Conservation (phyloP, 2,888 invertebrate species). For the Aromia moschata region DNA sequence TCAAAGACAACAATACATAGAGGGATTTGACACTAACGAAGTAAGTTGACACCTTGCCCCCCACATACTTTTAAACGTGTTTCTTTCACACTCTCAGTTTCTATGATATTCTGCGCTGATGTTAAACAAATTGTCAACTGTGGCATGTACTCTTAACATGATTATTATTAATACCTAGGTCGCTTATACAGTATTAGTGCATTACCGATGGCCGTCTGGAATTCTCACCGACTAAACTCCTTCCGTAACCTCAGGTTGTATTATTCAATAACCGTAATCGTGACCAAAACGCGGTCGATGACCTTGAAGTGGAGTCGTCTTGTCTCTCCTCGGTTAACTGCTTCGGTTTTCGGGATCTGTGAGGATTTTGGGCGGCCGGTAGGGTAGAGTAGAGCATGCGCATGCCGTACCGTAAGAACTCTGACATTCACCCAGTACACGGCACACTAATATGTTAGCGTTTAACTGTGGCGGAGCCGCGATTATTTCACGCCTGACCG, state of each 20-base stretch:
- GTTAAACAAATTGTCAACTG: conserved; percentile 23
- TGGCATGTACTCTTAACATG: conserved; percentile 23
- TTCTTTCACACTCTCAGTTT: conserved; percentile 41
- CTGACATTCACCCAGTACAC: conserved; percentile 38
- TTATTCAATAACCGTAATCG: too few relatives aligned
- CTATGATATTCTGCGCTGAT: conserved; percentile 25
- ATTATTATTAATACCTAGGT: conserved; percentile 14
- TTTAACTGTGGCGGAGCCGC: conserved; percentile 12
- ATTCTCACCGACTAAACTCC: conserved; percentile 29
- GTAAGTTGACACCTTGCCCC: conserved; percentile 60
- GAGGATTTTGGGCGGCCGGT: conserved; percentile 21
- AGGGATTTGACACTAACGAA: conserved; percentile 59
- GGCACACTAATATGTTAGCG: conserved; percentile 26
- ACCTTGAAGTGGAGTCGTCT: too few relatives aligned
- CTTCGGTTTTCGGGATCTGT: too few relatives aligned
- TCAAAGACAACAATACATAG: conserved; percentile 56
- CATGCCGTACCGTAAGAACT: conserved; percentile 45
- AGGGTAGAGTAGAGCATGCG: conserved; percentile 47
- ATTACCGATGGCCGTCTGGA: conserved; percentile 20
- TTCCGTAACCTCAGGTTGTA: too few relatives aligned
- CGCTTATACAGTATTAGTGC: conserved; percentile 23
- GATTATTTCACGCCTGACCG: conserved; percentile 17
- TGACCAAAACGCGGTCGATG: too few relatives aligned
- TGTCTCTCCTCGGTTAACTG: too few relatives aligned
- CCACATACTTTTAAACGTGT: conserved; percentile 54